phyloP scores from a whole-genome alignment of 2,888 invertebrate species.

The Dioctria linearis region DNA sequence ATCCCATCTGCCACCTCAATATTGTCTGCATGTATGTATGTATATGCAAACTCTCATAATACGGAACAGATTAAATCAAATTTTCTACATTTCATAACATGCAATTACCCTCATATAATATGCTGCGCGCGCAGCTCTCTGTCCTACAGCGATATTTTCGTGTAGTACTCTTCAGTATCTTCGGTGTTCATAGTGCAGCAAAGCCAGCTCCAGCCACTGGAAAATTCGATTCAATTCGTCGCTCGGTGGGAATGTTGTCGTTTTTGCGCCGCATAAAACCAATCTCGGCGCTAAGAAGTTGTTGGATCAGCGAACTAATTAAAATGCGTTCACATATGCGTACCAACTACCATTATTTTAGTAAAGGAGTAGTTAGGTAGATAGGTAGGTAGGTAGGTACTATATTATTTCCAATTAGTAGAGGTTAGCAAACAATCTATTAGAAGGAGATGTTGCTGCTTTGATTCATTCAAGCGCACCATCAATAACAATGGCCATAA shows the following conservation, averaged over 20 bases:
- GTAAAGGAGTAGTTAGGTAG: no score
- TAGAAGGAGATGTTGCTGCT: background rate
- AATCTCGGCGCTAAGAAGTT: no score
- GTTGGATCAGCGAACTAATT: no score
- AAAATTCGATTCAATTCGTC: conserved; percentile 20
- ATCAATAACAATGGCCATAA: background rate
- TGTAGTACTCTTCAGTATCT: background rate
- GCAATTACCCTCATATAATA: conserved; percentile 24
- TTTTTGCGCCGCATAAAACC: no score
- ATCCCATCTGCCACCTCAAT: conserved; percentile 23
- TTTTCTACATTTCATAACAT: conserved; percentile 48
- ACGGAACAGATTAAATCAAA: conserved; percentile 46
- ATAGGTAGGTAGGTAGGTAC: no score
- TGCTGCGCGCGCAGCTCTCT: background rate
- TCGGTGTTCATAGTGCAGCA: background rate
- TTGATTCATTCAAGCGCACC: background rate
- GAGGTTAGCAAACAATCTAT: no score
- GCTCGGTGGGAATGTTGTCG: background rate
- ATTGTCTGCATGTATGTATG: no score
- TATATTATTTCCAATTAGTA: no score
- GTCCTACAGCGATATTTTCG: no score
- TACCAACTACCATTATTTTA: no score
- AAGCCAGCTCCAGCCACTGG: no score
- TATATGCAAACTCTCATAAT: conserved; percentile 20
- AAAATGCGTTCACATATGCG: no score